Evolutionary conservation across 2,113 vertebrate genomes (phyloP), one percentile per base, ranked within the genome.

Genomic region (Brachyhypopomus gauderio): DNA sequence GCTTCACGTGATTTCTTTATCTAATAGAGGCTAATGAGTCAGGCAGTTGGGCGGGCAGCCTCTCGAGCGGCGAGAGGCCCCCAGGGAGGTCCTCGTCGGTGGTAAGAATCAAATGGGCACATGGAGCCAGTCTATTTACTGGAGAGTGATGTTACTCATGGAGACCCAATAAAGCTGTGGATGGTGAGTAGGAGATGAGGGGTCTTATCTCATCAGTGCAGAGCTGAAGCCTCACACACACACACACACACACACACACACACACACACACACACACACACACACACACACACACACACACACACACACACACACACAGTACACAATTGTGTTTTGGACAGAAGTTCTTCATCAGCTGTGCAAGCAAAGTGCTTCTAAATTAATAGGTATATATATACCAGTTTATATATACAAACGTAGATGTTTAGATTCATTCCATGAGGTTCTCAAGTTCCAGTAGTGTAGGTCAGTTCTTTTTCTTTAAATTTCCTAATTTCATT

Each of bases 131-230:
- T 96, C 94, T 95, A 93, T 94, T 96, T 94, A 93, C 93, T 90
- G 87, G 94, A 96, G 95, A 96, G 90, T 90, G 94, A 96, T 96
- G 94, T 89, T 94, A 94, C 95, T 94, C 94, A 95, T 95, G 94
- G 92, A 93, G 93, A 93, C 93, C 92, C 95, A 95, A 97, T 98
- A 97, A 96, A 97, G 97, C 96, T 96, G 95, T 94, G 94, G 95
- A 94, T 93, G n/a, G 34, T 92, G 95, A 94, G 92, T 90, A 89
- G 92, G 93, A 95, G 95, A 95, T 94, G 95, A 95, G 96, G 94
- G 91, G 90, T 90, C 94, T 95, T 96, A 94, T 95, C 95, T 96
- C 94, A 94, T 96, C 94, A 95, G 85, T 92, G 87, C 91, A 86
- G 93, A 89, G 93, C 94, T 93, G 95, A 92, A 89, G 89, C 89